phyloP scores from a whole-genome alignment of 2,797 vertebrate genomes.

The Chiroxiphia lanceolata region DNA sequence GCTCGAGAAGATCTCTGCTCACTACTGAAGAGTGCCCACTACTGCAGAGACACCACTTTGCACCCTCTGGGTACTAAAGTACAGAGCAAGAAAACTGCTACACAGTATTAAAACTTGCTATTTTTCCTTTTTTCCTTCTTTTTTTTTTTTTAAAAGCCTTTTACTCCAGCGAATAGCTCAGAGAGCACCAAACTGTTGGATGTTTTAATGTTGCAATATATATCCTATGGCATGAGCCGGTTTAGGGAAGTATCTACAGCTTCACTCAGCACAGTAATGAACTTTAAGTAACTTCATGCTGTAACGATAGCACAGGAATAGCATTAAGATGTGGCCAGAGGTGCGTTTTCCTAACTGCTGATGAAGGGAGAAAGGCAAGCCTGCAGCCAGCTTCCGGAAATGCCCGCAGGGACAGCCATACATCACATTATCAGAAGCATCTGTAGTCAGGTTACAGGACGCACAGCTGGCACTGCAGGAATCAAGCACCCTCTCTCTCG shows the following conservation, averaged over 20 bases:
- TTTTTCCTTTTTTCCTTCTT: background rate
- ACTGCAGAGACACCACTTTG: background rate
- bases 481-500: background rate
- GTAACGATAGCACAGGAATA: background rate
- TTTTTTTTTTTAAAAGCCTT: background rate
- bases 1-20: background rate
- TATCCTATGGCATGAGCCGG: background rate
- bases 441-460: background rate
- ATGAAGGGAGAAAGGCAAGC: background rate
- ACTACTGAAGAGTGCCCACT: background rate
- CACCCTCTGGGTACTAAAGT: background rate
- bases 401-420: background rate
- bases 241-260: conserved; percentile 2
- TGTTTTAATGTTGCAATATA: conserved; percentile 13
- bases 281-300: background rate
- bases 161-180: conserved; percentile 48
- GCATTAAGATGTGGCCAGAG: conserved; percentile 19
- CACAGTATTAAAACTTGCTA: background rate
- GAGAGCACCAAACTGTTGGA: conserved; percentile 35
- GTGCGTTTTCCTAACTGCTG: background rate
- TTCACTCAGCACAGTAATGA: conserved; percentile 5
- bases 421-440: background rate
- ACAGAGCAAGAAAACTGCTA: background rate
- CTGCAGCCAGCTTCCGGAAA: background rate
- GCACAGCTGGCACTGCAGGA: background rate